phyloP scores from a whole-genome alignment of 2,113 vertebrate genomes.

The Sterna hirundo region DNA sequence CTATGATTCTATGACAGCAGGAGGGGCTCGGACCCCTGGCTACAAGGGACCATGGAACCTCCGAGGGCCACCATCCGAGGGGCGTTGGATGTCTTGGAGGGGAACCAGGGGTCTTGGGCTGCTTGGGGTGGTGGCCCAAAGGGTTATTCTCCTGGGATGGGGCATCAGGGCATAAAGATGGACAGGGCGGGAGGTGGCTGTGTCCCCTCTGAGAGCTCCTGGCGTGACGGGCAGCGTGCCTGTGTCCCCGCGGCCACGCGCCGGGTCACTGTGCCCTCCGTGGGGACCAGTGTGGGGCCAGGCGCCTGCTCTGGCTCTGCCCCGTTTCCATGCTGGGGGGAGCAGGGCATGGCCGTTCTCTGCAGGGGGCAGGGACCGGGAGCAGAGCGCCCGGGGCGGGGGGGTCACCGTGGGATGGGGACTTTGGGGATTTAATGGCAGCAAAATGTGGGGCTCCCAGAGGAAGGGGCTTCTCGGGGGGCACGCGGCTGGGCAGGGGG shows the following conservation, averaged over 20 bases:
- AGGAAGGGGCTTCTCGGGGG: neutral
- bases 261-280: neutral
- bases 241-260: accelerated
- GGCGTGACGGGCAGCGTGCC: accelerated
- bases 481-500: neutral
- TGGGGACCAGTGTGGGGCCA: neutral
- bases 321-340: accelerated
- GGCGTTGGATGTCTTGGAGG: neutral
- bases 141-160: neutral
- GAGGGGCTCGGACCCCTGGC: neutral
- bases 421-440: neutral
- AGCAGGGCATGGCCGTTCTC: accelerated
- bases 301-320: neutral
- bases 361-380: no score
- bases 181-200: no score
- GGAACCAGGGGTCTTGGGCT: neutral
- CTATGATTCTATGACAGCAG: neutral
- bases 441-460: accelerated
- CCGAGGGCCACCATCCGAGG: no score
- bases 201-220: neutral
- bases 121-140: neutral
- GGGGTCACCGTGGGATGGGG: neutral
- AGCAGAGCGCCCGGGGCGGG: neutral
- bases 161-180: no score
- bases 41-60: neutral